Evolutionary conservation across 1,140 invertebrate species (phyloP).

Genomic region (Agrypnia vestita): DNA sequence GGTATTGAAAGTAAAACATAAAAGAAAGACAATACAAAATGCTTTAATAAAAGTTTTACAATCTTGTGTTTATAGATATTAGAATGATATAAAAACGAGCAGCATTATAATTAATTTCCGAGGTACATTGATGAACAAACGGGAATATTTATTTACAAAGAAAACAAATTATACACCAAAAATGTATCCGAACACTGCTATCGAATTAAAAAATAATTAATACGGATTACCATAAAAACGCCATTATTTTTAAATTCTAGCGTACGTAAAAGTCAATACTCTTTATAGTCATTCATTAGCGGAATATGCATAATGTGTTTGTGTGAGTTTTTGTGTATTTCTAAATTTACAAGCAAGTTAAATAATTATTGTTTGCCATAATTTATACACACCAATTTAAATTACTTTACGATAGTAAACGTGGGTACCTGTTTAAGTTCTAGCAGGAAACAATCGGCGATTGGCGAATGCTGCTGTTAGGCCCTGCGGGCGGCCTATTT

Average conservation of each 20-base stretch:
- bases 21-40: too few species aligned
- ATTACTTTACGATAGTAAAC: too few species aligned
- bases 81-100: slow-evolving; percentile 41
- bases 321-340: too few species aligned
- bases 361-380: too few species aligned
- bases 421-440: too few species aligned
- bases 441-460: too few species aligned
- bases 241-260: slow-evolving; percentile 28
- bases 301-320: not conserved
- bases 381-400: too few species aligned
- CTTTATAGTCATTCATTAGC: slow-evolving; percentile 3
- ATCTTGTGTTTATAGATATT: not conserved
- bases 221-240: slow-evolving; percentile 30
- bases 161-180: slow-evolving; percentile 32
- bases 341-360: too few species aligned
- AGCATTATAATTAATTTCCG: slow-evolving; percentile 37
- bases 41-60: not conserved
- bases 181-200: slow-evolving; percentile 22
- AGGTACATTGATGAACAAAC: slow-evolving; percentile 40
- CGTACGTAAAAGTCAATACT: slow-evolving; percentile 26
- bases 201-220: slow-evolving; percentile 43
- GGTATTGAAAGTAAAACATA: too few species aligned
- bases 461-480: too few species aligned
- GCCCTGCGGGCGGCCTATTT: too few species aligned
- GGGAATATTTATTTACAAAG: slow-evolving; percentile 30